Base-by-base conservation (phyloP, 2,888 invertebrate species). In the Eumacrocentrus americanus region DNA sequence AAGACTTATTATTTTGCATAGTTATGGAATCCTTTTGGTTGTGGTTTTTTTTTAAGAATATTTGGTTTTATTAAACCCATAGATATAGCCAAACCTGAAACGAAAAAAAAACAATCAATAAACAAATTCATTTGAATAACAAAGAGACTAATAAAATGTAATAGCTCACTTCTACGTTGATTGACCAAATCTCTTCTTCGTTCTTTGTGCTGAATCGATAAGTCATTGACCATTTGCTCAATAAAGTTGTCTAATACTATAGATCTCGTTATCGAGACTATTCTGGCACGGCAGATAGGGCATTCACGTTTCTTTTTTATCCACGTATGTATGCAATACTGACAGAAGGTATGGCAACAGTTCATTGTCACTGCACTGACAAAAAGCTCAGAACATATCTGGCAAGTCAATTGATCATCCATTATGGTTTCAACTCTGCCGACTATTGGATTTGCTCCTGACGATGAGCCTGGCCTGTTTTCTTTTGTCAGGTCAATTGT, bases 291-390 rank as follows among this genome's bases (percentile, higher is more conserved):
- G 79, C 92, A 92, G 59, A 89, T 87, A 0, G 92, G 91, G 72
- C 92, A 92, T 18, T 87, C 86, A 16, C 81, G 85, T 71, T 88
- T 88, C 71, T 87, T 88, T 67, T 85, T 86, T 71, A 85, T 86
- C 92, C 92, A 92, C 68, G 82, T 81, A 0, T 81, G 80, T 60
- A 92, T 90, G 71, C 92, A 92, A 69, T 85, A 83, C 62, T 84
- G 83, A 74, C 92, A 92, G 74, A 89, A 91, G 0, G 89, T 88
- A 71, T 92, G 92, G 0, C 88, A 87, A 76, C 92, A 92, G 74
- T 85, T 87, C 11, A 91, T 80, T 0, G 89, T 88, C 2, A 85
- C 86, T 0, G 91, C 87, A 74, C 85, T 82, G 0, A 91, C 84
- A 74, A 91, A 90, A 6, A 91, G 81, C 76, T 92, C 91, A 18